Base-by-base conservation (phyloP, 2,888 invertebrate genomes). In the Oithona nana region DNA sequence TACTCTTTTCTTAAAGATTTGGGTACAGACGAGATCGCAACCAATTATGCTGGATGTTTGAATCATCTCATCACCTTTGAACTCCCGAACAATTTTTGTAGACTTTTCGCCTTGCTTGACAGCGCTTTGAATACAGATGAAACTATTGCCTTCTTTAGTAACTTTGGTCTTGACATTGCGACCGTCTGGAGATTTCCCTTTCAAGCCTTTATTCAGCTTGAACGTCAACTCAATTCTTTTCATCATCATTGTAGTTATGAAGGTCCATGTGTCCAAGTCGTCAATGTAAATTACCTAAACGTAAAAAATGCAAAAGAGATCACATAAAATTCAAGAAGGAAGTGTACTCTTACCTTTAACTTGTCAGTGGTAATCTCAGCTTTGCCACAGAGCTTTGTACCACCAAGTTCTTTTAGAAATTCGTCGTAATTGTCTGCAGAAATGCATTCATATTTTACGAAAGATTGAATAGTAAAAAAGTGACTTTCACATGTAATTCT, bases 181-280 rank as follows among this genome's bases (percentile, higher is more conserved):
- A n/a, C 62, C 62, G 56, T 62, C 62, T 20, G 62, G 30, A 54
- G 61, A 57, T 16, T 39, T 62, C 56, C 56, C 62, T 22, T 62
- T 56, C 13, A 61, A 61, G 52, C 54, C 50, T 54, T 61, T 30
- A 11, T 54, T 54, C 28, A 62, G 29, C 56, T 62, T 39, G 48
- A 62, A 62, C 39, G 56, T 62, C 24, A 62, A 26, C 24, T 62
- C 62, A 55, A 62, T 62, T 1, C 49, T 20, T 28, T 62, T 62
- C 24, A 54, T 13, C 11, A 31, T 31, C 6, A 56, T 62, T 1
- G 56, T 39, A 13, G 62, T 62, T 48, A 57, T 62, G 48, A 62
- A 54, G n/a, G 55, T 29, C 62, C 62, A 62, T 2, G 29, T 49
- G 16, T 54, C 61, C 13, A 52, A 28, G 16, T 54, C 61, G 16